phyloP scores from a whole-genome alignment of 2,888 invertebrate genomes.

The Acheta domesticus region DNA sequence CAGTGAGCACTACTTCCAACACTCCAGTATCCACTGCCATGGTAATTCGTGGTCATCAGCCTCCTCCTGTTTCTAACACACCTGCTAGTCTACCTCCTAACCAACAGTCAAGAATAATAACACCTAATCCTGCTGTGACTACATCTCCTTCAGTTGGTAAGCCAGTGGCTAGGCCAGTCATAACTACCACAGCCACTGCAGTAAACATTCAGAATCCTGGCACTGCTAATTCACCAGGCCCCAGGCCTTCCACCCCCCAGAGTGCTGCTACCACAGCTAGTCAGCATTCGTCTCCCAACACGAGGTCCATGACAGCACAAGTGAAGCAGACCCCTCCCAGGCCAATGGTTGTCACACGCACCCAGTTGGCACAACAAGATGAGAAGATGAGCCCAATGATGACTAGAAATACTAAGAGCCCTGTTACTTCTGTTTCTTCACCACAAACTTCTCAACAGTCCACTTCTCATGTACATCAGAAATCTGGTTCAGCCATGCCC shows the following conservation, averaged over 20 bases:
- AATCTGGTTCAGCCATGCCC: not conserved
- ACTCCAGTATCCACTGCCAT: not conserved
- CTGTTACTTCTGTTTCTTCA: not conserved
- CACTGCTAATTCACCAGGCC: not conserved
- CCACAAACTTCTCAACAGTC: not conserved
- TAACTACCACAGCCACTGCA: constrained; percentile 29
- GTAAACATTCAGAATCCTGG: not conserved
- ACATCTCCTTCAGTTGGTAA: constrained; percentile 22
- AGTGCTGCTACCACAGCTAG: not conserved
- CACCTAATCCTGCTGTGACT: constrained; percentile 26
- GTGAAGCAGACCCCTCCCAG: constrained; percentile 24
- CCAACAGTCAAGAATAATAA: constrained; percentile 27
- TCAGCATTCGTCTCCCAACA: not conserved
- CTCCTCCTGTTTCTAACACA: constrained; percentile 18
- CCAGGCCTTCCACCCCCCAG: not conserved
- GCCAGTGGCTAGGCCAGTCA: constrained; percentile 26
- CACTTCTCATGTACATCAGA: not conserved
- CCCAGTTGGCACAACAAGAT: not conserved
- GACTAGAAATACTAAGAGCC: not conserved
- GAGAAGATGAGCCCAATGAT: not conserved
- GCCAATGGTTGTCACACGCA: constrained; percentile 25
- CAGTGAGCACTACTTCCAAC: constrained; percentile 11
- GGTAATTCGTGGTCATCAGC: constrained; percentile 22
- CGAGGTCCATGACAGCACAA: constrained; percentile 9
- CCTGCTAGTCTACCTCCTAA: constrained; percentile 34